These are phyloP conservation scores for Lasioglossum malachurum DNA, from an alignment of 2,888 invertebrate species.

Conservation along the genomic window DNA sequence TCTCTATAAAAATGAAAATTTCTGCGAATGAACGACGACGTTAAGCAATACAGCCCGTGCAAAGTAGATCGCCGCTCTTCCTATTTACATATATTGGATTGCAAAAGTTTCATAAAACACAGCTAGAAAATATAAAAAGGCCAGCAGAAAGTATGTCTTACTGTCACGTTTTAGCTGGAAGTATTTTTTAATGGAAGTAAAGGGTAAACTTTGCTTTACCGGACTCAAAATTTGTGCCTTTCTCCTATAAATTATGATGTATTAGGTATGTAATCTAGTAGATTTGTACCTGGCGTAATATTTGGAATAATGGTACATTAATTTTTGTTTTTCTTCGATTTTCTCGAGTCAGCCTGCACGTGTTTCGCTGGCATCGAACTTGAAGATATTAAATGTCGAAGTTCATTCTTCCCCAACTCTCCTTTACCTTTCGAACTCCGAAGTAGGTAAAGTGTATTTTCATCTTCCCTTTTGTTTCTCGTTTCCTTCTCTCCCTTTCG, in stretches of 20 bases:
- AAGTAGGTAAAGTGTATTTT: neutral
- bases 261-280: too few relatives aligned
- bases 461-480: neutral
- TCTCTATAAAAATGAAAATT: neutral
- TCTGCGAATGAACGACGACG: neutral
- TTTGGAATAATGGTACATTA: too few relatives aligned
- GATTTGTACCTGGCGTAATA: too few relatives aligned
- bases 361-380: neutral
- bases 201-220: too few relatives aligned
- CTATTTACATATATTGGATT: neutral
- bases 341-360: too few relatives aligned
- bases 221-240: too few relatives aligned
- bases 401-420: neutral
- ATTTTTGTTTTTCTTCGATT: neutral
- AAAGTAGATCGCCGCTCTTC: neutral
- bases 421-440: neutral
- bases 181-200: too few relatives aligned
- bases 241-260: too few relatives aligned
- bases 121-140: neutral
- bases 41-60: neutral
- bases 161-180: too few relatives aligned
- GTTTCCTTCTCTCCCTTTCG: neutral
- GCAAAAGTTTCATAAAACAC: neutral
- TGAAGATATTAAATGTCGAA: neutral
- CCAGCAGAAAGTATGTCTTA: neutral